Evolutionary conservation across 2,113 vertebrate species (phyloP).

Genomic region (Morone saxatilis): DNA sequence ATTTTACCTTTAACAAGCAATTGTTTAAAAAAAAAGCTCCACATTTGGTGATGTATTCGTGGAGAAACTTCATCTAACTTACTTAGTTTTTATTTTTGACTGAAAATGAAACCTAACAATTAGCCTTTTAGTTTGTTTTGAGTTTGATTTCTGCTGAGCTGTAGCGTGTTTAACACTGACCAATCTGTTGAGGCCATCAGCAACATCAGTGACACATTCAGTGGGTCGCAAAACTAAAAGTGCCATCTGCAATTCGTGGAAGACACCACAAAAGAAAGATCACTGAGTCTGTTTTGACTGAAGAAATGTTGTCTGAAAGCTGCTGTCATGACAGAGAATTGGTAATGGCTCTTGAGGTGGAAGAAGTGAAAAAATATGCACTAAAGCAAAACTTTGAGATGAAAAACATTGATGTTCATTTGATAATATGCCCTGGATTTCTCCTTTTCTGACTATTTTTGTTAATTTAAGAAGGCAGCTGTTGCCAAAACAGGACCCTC

Average conservation of each 20-base stretch:
- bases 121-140: background rate
- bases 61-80: too few relatives aligned
- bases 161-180: background rate
- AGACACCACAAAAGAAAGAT: constrained; percentile 9
- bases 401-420: constrained; percentile 15
- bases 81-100: too few relatives aligned
- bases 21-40: background rate
- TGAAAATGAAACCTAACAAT: background rate
- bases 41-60: background rate
- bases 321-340: constrained; percentile 8
- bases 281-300: constrained; percentile 8
- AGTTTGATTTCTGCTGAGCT: background rate
- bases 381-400: constrained; percentile 19
- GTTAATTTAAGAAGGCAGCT: constrained; percentile 45
- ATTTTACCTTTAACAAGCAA: constrained; percentile 18
- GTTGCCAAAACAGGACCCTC: constrained; percentile 36
- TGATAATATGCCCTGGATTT: constrained; percentile 28
- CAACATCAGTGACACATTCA: background rate
- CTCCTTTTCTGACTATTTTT: constrained; percentile 20
- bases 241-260: too few relatives aligned
- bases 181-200: background rate
- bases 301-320: constrained; percentile 6
- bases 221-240: background rate
- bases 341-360: constrained; percentile 23
- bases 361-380: constrained; percentile 17